Evolutionary conservation across 2,888 invertebrate genomes (phyloP).

Genomic region (Cataglyphis livida): DNA sequence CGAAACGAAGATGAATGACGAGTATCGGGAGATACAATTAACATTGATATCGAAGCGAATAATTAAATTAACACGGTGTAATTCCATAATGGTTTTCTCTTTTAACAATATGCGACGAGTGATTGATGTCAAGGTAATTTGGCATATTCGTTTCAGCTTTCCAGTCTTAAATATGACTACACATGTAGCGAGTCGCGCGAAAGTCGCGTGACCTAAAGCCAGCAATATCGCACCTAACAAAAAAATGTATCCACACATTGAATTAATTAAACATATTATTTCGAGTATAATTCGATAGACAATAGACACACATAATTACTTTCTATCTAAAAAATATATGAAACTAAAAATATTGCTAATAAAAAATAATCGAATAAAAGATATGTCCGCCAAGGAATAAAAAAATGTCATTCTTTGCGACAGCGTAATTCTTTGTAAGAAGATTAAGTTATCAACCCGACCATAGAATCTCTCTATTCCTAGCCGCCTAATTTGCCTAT

Average conservation of each 20-base stretch:
- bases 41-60: conserved; percentile 22
- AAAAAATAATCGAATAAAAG: background rate
- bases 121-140: conserved; percentile 43
- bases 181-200: background rate
- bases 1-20: background rate
- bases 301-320: background rate
- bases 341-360: background rate
- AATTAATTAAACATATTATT: conserved; percentile 27
- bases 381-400: background rate
- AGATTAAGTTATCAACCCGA: conserved; percentile 24
- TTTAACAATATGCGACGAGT: conserved; percentile 5
- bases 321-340: background rate
- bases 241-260: conserved; percentile 15
- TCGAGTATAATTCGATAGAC: conserved; percentile 11
- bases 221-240: background rate
- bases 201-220: background rate
- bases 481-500: conserved; percentile 49
- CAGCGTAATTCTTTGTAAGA: background rate
- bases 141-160: background rate
- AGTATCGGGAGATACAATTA: conserved; percentile 37
- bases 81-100: background rate
- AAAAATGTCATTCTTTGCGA: background rate
- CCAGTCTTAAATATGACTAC: background rate
- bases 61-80: conserved; percentile 37
- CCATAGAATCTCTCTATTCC: conserved; percentile 9